A percentile compares a stretch with the other conserved stretches of the same genome.
phyloP scores from a whole-genome alignment of 2,113 vertebrate species.

The Stictonetta naevosa region DNA sequence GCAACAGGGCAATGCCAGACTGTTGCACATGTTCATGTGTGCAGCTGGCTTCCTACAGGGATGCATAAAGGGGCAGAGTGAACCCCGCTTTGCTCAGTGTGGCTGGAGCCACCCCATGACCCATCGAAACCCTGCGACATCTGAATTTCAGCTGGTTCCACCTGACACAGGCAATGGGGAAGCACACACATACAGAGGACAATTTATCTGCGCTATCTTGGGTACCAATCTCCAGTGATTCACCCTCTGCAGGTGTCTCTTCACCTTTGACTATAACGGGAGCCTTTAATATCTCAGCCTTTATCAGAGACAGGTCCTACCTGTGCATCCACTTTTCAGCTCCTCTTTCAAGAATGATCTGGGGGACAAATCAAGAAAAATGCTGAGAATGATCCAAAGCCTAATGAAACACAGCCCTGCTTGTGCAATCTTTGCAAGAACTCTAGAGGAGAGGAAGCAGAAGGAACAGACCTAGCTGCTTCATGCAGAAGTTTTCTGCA shows the following conservation, averaged over 20 bases:
- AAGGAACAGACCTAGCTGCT: not conserved
- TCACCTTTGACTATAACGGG: slow-evolving; percentile 20
- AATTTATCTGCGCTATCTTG: not conserved
- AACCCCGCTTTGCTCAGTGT: fast-evolving
- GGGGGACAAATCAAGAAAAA: not conserved
- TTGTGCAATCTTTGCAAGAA: not conserved
- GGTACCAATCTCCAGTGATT: slow-evolving; percentile 19
- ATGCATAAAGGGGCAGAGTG: not conserved
- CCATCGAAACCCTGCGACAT: fast-evolving
- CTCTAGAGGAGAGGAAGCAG: not conserved
- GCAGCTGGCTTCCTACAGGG: not conserved
- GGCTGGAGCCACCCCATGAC: fast-evolving
- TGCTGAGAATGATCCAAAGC: not conserved
- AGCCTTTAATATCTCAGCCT: not conserved
- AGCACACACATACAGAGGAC: fast-evolving
- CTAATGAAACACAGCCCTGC: not conserved
- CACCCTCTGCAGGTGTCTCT: slow-evolving; percentile 38
- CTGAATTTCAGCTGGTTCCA: not conserved
- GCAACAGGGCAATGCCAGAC: not conserved
- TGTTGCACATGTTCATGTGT: not conserved
- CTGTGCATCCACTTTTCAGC: not conserved
- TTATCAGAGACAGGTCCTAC: not conserved
- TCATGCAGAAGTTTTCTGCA: not conserved
- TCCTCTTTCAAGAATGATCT: not conserved
- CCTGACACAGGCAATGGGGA: not conserved